phyloP scores from a whole-genome alignment of 2,797 vertebrate species.

The Odontamblyopus lacepedii region DNA sequence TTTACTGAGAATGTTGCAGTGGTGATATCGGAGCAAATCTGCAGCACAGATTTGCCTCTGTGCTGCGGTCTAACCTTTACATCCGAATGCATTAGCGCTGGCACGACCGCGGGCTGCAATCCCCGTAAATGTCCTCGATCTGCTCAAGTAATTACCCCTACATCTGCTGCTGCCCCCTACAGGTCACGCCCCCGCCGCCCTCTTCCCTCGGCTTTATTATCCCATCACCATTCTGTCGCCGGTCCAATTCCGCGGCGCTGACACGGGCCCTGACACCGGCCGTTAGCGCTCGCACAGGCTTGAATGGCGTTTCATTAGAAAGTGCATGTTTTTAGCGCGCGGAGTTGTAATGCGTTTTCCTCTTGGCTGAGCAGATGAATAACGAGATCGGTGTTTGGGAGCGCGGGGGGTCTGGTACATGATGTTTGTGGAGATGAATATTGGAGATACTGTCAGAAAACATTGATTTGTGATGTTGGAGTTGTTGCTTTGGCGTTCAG shows the following conservation, averaged over 20 bases:
- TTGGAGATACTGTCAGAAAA: neutral
- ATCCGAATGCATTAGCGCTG: conserved; percentile 76
- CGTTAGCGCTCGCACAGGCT: conserved; percentile 36
- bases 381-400: conserved; percentile 15
- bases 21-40: no score
- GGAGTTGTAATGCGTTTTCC: conserved; percentile 29
- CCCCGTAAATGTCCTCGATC: conserved; percentile 57
- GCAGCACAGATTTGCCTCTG: no score
- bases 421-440: neutral
- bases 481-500: neutral
- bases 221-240: conserved; percentile 37
- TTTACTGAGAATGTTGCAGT: no score
- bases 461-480: neutral
- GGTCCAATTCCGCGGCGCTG: conserved; percentile 45
- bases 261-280: conserved; percentile 49
- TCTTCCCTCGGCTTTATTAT: conserved; percentile 66
- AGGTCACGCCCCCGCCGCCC: conserved; percentile 72
- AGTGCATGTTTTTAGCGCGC: conserved; percentile 39
- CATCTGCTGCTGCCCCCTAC: conserved; percentile 60
- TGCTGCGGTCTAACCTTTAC: conserved; percentile 66
- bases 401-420: neutral
- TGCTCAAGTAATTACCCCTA: conserved; percentile 81
- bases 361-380: conserved; percentile 21
- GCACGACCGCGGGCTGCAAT: conserved; percentile 14
- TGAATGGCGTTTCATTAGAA: conserved; percentile 34